A percentile compares a stretch with the other conserved stretches of the same genome.
Evolutionary conservation across 2,113 vertebrate species (phyloP).

Genomic region (Chaenocephalus aceratus): DNA sequence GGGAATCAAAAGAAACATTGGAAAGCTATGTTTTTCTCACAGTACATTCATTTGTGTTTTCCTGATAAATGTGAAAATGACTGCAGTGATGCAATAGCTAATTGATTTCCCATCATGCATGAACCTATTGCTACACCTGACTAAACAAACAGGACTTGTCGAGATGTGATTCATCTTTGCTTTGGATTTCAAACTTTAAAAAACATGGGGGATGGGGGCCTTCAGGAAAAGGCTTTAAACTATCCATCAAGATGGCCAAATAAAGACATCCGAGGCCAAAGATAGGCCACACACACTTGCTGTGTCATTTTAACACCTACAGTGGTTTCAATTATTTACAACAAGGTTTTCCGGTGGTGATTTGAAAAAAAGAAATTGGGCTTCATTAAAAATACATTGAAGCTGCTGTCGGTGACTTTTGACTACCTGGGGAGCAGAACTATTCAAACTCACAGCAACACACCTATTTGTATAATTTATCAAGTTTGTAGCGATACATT

Average conservation of each 20-base stretch:
- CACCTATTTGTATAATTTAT: constrained; percentile 7
- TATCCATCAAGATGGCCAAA: constrained; percentile 9
- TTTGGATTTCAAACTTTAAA: constrained; percentile 20
- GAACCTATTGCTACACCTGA: background rate
- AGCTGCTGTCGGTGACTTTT: constrained; percentile 30
- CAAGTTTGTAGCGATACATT: constrained; percentile 8
- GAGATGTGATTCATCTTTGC: background rate
- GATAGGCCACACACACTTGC: background rate
- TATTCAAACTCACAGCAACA: constrained; percentile 11
- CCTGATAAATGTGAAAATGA: background rate
- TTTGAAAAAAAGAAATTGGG: background rate
- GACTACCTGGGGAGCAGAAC: constrained; percentile 12
- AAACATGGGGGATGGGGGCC: background rate
- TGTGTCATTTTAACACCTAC: constrained; percentile 33
- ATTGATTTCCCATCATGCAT: constrained; percentile 6
- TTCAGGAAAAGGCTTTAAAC: constrained; percentile 7
- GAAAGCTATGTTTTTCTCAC: constrained; percentile 3
- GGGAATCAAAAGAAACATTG: background rate
- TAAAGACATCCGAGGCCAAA: constrained; percentile 6
- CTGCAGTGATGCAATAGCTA: background rate
- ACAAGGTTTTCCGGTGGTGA: background rate
- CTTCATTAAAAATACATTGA: constrained; percentile 27
- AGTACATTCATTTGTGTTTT: background rate
- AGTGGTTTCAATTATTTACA: constrained; percentile 30
- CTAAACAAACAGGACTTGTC: constrained; percentile 16